Evolutionary conservation across 2,797 vertebrate genomes (phyloP).

Genomic region (Sebastes wilsoni): DNA sequence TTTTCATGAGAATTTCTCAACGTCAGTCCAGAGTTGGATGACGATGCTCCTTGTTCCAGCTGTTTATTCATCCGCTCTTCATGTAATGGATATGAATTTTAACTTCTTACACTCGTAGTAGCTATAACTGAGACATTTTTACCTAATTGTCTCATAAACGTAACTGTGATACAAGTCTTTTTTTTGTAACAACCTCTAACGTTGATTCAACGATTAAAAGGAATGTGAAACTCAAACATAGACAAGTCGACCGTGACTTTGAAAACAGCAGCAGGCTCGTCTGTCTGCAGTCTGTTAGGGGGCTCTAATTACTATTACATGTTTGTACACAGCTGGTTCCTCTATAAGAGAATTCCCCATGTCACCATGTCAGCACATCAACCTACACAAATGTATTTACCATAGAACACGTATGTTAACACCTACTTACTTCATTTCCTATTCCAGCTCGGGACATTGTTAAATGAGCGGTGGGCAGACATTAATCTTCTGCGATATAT

Average conservation of each 20-base stretch:
- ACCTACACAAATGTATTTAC: constrained; percentile 76
- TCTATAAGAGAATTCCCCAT: constrained; percentile 75
- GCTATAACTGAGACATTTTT: not conserved
- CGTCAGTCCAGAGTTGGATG: not conserved
- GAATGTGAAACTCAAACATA: constrained; percentile 58
- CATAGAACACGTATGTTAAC: constrained; percentile 71
- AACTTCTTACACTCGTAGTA: not conserved
- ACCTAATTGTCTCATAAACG: not conserved
- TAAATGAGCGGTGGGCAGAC: constrained; percentile 23
- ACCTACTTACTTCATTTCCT: constrained; percentile 57
- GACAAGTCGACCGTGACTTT: constrained; percentile 30
- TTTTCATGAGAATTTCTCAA: constrained; percentile 22
- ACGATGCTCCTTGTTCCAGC: not conserved
- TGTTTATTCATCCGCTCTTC: not conserved
- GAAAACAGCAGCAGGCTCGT: constrained; percentile 55
- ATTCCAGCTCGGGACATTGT: constrained; percentile 32
- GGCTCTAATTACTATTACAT: constrained; percentile 78
- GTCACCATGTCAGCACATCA: constrained; percentile 69
- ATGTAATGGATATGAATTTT: not conserved
- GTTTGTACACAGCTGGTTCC: constrained; percentile 82
- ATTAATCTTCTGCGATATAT: constrained; percentile 30
- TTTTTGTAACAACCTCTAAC: not conserved
- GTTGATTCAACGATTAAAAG: constrained; percentile 4
- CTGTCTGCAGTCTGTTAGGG: constrained; percentile 43
- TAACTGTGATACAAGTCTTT: not conserved